Evolutionary conservation across 2,113 vertebrate genomes (phyloP), one percentile per base, ranked within the genome.

Genomic region (Brachyhypopomus occidentalis): DNA sequence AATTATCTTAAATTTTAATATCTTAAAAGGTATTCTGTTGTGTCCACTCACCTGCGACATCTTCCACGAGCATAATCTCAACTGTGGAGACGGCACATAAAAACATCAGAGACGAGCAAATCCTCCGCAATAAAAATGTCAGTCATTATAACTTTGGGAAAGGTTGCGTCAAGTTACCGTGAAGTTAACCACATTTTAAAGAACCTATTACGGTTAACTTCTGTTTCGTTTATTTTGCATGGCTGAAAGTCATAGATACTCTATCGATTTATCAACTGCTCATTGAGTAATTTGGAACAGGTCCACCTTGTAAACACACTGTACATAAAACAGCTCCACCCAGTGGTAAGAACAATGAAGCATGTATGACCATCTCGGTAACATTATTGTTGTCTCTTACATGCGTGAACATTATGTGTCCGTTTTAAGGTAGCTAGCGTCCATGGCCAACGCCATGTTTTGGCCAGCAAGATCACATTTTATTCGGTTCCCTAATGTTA

Each of bases 311-410:
- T 25, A 70, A 70, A 59, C 16, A n/a, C 52, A 4, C 19, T 3
- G 20, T 8, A 25, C 20, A 58, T 79, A 41, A 71, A 66, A 63
- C 34, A 23, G 36, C 78, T 17, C 82, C 75, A 78, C 72, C 84
- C 27, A 66, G 70, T 72, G 84, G 75, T 75, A 4, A 79, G 27
- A 56, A 1, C 2, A 48, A 5, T 19, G 2, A 75, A 71, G 17
- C 20, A 55, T 22, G 23, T 20, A 4, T 75, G 55, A 16, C 55
- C 2, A 58, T n/a, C 12, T 52, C 45, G 12, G 45, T 52, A 11
- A 14, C 45, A 52, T 52, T 52, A 52, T 52, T 45, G 55, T 59
- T 71, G 9, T 52, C 45, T 45, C 69, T 27, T n/a, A 17, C 3
- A 58, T 2, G 27, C 56, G 16, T 16, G 6, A 52, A 14, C 12